These are phyloP conservation scores for Axinella damicornis DNA, from an alignment of 37 sponge, comb jelly and placozoan species.

Conservation along the genomic window DNA sequence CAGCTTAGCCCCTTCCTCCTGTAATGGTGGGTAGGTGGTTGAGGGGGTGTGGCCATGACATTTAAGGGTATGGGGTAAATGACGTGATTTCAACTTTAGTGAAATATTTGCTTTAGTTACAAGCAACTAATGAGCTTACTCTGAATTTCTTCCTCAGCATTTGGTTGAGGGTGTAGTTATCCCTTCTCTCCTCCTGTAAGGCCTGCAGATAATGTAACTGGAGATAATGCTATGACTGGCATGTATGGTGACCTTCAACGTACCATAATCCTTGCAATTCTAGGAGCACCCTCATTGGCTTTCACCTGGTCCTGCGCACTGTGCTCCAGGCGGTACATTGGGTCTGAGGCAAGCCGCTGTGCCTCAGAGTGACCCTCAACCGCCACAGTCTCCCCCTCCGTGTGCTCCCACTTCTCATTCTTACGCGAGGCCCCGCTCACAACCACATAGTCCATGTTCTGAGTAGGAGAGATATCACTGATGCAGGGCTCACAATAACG, in stretches of 20 bases:
- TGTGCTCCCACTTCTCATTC: constrained; percentile 83
- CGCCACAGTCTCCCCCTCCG: constrained; percentile 82
- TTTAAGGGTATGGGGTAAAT: no score
- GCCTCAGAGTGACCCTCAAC: constrained; percentile 73
- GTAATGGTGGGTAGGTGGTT: neutral
- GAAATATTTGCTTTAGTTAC: no score
- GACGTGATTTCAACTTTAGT: no score
- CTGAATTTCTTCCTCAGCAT: constrained; percentile 82
- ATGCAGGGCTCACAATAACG: no score
- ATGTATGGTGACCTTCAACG: neutral
- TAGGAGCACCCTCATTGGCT: constrained; percentile 85
- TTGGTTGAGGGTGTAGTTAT: constrained; percentile 89
- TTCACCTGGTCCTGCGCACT: constrained; percentile 84
- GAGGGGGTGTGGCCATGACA: no score
- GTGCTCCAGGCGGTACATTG: constrained; percentile 98
- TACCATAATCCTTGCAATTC: constrained; percentile 77
- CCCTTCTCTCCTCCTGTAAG: constrained; percentile 75
- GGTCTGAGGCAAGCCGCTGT: constrained; percentile 77
- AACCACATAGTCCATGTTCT: constrained; percentile 93
- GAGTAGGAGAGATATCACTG: neutral
- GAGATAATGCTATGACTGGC: neutral
- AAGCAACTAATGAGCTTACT: constrained; percentile 46
- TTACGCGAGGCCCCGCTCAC: constrained; percentile 89
- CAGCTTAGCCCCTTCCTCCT: constrained; percentile 71
- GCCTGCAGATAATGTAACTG: constrained; percentile 54